Percentiles rank a stretch among this genome's conserved stretches.
Evolutionary conservation across 2,797 vertebrate genomes (phyloP).

Genomic region (Buphagus erythrorhynchus): DNA sequence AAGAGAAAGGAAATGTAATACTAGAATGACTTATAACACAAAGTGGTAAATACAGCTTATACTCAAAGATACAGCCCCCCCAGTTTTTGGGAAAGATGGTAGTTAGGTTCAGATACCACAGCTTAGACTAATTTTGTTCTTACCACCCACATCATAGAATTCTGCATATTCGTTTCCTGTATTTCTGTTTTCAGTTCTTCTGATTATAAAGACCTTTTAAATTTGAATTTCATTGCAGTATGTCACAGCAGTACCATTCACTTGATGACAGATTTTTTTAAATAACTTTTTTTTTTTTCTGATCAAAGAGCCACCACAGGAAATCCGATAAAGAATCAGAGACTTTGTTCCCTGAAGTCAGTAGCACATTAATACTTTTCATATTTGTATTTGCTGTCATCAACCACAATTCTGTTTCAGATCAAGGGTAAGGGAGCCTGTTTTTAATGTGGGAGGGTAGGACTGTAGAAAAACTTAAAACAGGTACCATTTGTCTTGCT

Average conservation of each 20-base stretch:
- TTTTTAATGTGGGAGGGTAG: neutral
- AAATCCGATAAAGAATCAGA: constrained; percentile 18
- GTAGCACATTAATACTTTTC: constrained; percentile 24
- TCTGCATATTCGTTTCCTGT: neutral
- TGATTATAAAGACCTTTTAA: neutral
- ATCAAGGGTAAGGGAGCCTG: neutral
- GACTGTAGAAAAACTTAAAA: neutral
- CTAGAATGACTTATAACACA: neutral
- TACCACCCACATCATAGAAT: neutral
- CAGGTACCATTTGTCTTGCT: neutral
- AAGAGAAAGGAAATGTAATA: neutral
- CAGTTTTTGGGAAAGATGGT: neutral
- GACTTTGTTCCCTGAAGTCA: neutral
- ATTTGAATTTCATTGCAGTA: neutral
- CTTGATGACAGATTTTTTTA: neutral
- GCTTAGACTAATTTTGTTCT: neutral
- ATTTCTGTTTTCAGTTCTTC: constrained; percentile 9
- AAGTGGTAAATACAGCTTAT: neutral
- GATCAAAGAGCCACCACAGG: constrained; percentile 41
- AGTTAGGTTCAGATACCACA: neutral
- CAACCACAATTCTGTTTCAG: constrained; percentile 13
- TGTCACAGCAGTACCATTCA: neutral
- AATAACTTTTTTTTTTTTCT: neutral
- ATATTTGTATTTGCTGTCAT: constrained; percentile 13
- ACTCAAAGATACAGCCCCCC: neutral